phyloP scores from a whole-genome alignment of 2,797 vertebrate genomes.

The Brotula barbata region DNA sequence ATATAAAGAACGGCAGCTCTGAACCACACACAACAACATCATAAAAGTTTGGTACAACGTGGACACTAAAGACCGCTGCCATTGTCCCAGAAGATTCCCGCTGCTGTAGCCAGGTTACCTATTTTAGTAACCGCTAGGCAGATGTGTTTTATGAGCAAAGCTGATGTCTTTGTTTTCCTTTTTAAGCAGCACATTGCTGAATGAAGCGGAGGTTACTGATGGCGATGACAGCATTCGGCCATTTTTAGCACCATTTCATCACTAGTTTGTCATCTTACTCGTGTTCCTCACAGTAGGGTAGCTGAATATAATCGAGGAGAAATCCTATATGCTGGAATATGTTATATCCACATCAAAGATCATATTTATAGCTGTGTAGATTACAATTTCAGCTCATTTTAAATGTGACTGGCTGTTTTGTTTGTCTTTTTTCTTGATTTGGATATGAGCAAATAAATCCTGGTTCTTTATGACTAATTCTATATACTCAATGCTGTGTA shows the following conservation, averaged over 20 bases:
- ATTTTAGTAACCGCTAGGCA: slow-evolving; percentile 37
- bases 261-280: no score
- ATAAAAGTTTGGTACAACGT: slow-evolving; percentile 54
- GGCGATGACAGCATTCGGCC: slow-evolving; percentile 5
- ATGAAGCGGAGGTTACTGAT: slow-evolving; percentile 22
- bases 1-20: slow-evolving; percentile 44
- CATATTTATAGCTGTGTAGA: no score
- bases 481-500: no score
- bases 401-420: no score
- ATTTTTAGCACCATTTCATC: neutral
- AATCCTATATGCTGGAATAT: no score
- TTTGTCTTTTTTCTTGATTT: no score
- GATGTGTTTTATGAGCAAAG: slow-evolving; percentile 57
- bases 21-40: slow-evolving; percentile 51
- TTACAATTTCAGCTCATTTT: no score
- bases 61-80: slow-evolving; percentile 52
- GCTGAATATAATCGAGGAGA: no score
- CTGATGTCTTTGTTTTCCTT: slow-evolving; percentile 32
- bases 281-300: no score
- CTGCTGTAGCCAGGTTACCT: slow-evolving; percentile 64
- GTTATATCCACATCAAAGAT: no score
- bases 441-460: no score
- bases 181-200: slow-evolving; percentile 31
- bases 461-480: no score
- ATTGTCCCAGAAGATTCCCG: slow-evolving; percentile 61